A percentile compares a stretch with the other conserved stretches of the same genome.
phyloP scores from a whole-genome alignment of 2,113 vertebrate genomes.

The Electrona antarctica region DNA sequence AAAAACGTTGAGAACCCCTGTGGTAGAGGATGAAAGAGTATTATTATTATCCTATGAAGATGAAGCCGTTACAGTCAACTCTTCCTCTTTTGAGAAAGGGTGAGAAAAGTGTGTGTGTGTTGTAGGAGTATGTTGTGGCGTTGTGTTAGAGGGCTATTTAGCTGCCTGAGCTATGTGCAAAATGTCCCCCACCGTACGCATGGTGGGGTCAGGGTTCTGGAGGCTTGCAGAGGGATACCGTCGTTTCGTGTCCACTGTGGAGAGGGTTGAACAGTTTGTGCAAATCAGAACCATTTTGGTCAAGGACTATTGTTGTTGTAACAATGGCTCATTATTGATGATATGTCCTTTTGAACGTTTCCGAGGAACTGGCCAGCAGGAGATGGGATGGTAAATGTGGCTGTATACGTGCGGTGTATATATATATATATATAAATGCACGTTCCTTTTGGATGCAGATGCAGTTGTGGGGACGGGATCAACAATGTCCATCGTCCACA shows the following conservation, averaged over 20 bases:
- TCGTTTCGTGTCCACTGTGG: conserved; percentile 18
- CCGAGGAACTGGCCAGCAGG: conserved; percentile 23
- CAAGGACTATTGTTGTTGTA: conserved; percentile 16
- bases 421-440: conserved; percentile 7
- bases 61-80: conserved; percentile 26
- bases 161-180: conserved; percentile 92
- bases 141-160: conserved; percentile 76
- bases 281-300: conserved; percentile 20
- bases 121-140: conserved; percentile 30
- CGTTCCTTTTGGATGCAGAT: conserved; percentile 37
- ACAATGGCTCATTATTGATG: conserved; percentile 2
- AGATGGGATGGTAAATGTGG: conserved; percentile 23
- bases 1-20: too few species aligned
- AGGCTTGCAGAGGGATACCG: conserved; percentile 29
- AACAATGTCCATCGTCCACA: conserved; percentile 36
- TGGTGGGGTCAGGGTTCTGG: conserved; percentile 33
- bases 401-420: too few species aligned
- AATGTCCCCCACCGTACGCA: conserved; percentile 68
- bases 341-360: conserved; percentile 23
- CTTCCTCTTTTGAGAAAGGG: conserved; percentile 30
- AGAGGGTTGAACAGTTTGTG: conserved; percentile 47
- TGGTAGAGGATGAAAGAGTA: neutral
- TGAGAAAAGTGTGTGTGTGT: conserved; percentile 5
- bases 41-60: conserved; percentile 30
- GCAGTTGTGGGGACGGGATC: conserved; percentile 12